Percentiles rank a stretch among this genome's conserved stretches.
These are phyloP conservation scores for Otus sunia DNA, from an alignment of 2,113 vertebrate genomes.

Conservation along the genomic window DNA sequence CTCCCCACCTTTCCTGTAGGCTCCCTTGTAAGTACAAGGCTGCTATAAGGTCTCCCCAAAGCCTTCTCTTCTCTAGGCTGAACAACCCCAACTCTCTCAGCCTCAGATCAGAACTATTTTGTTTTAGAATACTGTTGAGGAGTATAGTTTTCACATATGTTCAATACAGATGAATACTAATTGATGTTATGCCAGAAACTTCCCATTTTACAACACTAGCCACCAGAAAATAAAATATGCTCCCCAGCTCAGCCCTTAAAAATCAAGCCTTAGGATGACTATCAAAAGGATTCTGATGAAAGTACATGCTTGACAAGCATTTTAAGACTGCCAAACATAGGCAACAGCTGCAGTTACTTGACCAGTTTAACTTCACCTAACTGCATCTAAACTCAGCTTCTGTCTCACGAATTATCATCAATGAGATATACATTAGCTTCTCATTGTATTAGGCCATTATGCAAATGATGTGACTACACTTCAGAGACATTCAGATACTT, in stretches of 20 bases:
- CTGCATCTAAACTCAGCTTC: not conserved
- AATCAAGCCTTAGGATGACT: not conserved
- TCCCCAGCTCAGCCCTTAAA: not conserved
- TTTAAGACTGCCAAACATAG: not conserved
- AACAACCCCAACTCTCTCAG: too few relatives aligned
- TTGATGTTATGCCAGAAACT: not conserved
- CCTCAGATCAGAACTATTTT: not conserved
- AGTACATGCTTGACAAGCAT: not conserved
- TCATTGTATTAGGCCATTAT: not conserved
- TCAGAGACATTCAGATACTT: not conserved
- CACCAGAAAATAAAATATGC: not conserved
- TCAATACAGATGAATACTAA: not conserved
- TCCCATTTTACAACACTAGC: not conserved
- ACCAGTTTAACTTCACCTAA: not conserved
- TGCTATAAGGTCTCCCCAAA: too few relatives aligned
- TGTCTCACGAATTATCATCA: not conserved
- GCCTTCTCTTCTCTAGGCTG: too few relatives aligned
- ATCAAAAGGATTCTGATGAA: not conserved
- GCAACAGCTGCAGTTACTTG: not conserved
- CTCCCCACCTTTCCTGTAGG: too few relatives aligned
- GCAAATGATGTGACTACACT: not conserved
- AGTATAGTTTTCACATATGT: not conserved
- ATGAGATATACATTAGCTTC: not conserved
- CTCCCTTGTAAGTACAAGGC: too few relatives aligned
- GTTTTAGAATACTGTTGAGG: not conserved